Base-by-base conservation (phyloP, 2,888 invertebrate species). In the Malthinus seriepunctatus region DNA sequence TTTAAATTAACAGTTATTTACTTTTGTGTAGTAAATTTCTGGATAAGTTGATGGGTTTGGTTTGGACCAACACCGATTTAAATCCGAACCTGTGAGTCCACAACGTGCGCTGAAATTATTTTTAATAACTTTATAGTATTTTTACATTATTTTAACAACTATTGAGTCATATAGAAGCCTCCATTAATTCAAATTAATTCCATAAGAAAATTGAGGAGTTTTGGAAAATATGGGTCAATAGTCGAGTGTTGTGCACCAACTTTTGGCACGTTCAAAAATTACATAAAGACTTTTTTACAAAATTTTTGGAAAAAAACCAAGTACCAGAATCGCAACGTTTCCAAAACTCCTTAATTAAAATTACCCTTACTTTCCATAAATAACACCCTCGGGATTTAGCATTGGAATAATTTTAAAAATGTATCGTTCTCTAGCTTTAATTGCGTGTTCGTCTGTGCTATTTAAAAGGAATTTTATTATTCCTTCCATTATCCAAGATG, bases 401-500 rank as follows among this genome's bases (percentile, higher is more conserved):
- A 94, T 93, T 5, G 93, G 93, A 32, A 94, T 85, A 61, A 94
- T 85, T 79, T 93, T 93, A 83, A 94, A 91, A 66, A 93, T 84
- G 76, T 86, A 92, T 69, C 84, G 84, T 67, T 87, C 83, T 8
- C 91, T 81, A 32, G 67, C 69, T 10, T 83, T 82, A 8, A 80
- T 79, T 1, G 89, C 87, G 9, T 81, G 78, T 1, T 80, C 70
- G 7, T 84, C 79, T 69, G 82, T 81, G 6, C 84, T 79, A 70
- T 82, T 81, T 44, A 91, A 77, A 55, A 93, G 79, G 67, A 82
- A 86, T 52, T 85, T 82, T 51, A 93, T 78, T 0, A 88, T 87
- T 5, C 91, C 93, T 75, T 91, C 89, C 90, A 94, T 91, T 60
- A 93, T 88, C 92, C 92, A 94, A 0, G 91, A 91, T 6, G 93